phyloP scores from a whole-genome alignment of 2,888 invertebrate species.

The Lithophane leautieri region DNA sequence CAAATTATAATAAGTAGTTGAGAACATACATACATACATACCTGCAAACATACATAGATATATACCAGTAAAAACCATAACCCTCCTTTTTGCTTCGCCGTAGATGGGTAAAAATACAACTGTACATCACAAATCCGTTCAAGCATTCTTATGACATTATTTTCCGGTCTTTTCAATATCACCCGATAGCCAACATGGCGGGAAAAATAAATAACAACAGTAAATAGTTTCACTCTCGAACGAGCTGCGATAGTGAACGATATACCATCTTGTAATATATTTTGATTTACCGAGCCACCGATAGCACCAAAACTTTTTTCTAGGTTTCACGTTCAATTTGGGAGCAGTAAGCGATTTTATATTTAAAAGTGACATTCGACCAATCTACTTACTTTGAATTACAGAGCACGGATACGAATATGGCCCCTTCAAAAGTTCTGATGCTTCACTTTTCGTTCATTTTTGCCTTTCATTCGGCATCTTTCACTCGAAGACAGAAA shows the following conservation, averaged over 20 bases:
- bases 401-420: no score
- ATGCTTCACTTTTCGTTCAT: no score
- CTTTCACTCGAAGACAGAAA: no score
- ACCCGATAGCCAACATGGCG: slow-evolving; percentile 40
- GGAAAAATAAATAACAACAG: slow-evolving; percentile 50
- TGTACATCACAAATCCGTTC: slow-evolving; percentile 9
- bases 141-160: slow-evolving; percentile 26
- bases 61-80: no score
- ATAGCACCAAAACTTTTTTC: slow-evolving; percentile 66
- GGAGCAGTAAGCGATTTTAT: slow-evolving; percentile 39
- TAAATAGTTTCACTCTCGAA: slow-evolving; percentile 56
- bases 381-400: no score
- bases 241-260: slow-evolving; percentile 57
- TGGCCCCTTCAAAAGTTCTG: no score
- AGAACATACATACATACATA: no score
- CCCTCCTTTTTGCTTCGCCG: no score
- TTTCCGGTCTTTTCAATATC: slow-evolving; percentile 46
- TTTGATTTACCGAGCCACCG: slow-evolving; percentile 70
- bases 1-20: no score
- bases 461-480: no score
- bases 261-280: slow-evolving; percentile 68
- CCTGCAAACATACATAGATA: no score
- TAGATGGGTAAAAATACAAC: no score
- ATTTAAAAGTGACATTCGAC: background rate
- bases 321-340: background rate